Evolutionary conservation across 2,888 invertebrate species (phyloP).

Genomic region (Dasypogon diadema): DNA sequence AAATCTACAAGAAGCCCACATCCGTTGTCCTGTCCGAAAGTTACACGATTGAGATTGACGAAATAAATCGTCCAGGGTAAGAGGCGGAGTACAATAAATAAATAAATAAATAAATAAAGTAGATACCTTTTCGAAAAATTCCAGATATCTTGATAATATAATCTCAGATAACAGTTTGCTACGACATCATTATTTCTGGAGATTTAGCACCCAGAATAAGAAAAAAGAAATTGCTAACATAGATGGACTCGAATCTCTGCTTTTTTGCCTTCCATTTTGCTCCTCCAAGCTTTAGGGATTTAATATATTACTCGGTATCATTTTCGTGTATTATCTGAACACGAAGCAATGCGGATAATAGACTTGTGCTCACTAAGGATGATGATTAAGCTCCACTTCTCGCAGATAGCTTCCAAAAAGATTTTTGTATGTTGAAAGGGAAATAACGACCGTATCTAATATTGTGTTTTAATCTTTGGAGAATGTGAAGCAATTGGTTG

Average conservation of each 20-base stretch:
- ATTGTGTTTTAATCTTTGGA: constrained; percentile 18
- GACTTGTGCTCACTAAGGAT: constrained; percentile 35
- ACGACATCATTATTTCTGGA: constrained; percentile 47
- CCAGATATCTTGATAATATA: constrained; percentile 45
- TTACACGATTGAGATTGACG: constrained; percentile 28
- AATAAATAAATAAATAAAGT: constrained; percentile 52
- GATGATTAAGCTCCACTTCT: constrained; percentile 40
- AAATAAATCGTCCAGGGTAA: constrained; percentile 24
- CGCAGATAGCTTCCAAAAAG: constrained; percentile 1
- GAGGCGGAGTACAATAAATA: constrained; percentile 12
- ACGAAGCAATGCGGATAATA: constrained; percentile 43
- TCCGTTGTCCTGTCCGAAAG: background rate
- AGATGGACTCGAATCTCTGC: constrained; percentile 25
- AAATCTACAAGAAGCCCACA: constrained; percentile 19
- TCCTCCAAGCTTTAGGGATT: constrained; percentile 39
- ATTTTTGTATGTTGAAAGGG: background rate
- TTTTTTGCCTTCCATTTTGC: constrained; percentile 19
- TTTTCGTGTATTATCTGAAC: constrained; percentile 41
- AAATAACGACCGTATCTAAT: constrained; percentile 25
- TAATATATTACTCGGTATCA: constrained; percentile 44
- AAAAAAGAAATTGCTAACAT: constrained; percentile 16
- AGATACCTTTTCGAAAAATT: constrained; percentile 48
- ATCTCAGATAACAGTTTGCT: constrained; percentile 52
- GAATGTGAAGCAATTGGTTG: constrained; percentile 8
- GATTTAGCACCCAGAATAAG: constrained; percentile 22